Evolutionary conservation across 2,888 invertebrate genomes (phyloP).

Genomic region (Scaptomyza polygonia): DNA sequence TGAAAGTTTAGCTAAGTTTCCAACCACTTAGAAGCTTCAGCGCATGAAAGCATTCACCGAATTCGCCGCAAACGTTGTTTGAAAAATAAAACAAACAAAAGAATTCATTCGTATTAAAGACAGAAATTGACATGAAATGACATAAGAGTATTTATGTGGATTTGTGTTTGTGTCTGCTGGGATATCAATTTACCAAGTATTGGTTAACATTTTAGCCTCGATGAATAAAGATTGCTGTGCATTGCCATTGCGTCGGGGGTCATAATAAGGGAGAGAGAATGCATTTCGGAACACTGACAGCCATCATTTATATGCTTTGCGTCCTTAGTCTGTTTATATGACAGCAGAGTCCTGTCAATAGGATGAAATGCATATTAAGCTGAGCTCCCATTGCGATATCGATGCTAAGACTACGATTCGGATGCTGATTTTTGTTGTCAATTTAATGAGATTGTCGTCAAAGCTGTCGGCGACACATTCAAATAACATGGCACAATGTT

Average conservation of each 20-base stretch:
- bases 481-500: constrained; percentile 60
- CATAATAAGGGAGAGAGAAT: constrained; percentile 8
- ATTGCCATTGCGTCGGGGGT: not conserved
- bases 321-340: constrained; percentile 47
- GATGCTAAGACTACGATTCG: constrained; percentile 13
- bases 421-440: constrained; percentile 55
- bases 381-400: constrained; percentile 13
- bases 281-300: constrained; percentile 36
- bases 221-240: constrained; percentile 7
- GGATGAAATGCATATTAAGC: constrained; percentile 28
- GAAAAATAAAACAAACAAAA: not conserved
- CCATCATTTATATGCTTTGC: constrained; percentile 36
- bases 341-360: constrained; percentile 36
- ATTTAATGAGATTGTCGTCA: constrained; percentile 72
- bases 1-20: constrained; percentile 20
- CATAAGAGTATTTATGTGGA: constrained; percentile 1
- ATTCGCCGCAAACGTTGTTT: constrained; percentile 19
- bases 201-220: constrained; percentile 15
- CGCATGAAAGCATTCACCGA: constrained; percentile 10
- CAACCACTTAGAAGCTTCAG: constrained; percentile 17
- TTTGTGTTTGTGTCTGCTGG: constrained; percentile 1
- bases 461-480: constrained; percentile 58
- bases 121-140: not conserved
- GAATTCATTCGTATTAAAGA: not conserved
- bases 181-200: constrained; percentile 28